A percentile compares a stretch with the other conserved stretches of the same genome.
Evolutionary conservation across 1,140 invertebrate species (phyloP).

Genomic region (Leptopilina boulardi): DNA sequence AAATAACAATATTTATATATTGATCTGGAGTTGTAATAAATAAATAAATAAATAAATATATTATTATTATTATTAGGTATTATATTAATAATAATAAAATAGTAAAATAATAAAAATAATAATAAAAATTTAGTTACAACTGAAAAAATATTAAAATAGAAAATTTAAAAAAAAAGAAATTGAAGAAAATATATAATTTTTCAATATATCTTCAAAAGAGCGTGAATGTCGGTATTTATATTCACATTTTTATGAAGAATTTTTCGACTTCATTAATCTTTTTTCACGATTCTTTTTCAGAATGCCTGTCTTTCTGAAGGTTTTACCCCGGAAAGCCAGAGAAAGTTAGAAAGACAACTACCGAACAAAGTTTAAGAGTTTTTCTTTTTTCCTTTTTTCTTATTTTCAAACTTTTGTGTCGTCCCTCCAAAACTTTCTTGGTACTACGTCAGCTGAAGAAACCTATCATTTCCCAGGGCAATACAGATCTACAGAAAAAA

Average conservation of each 20-base stretch:
- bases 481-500: neutral
- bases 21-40: no score
- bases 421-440: neutral
- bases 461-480: slow-evolving; percentile 8
- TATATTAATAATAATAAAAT: no score
- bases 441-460: slow-evolving; percentile 8
- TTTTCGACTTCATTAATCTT: slow-evolving; percentile 8
- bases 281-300: neutral
- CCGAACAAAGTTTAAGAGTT: neutral
- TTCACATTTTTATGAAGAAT: neutral
- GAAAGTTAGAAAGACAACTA: slow-evolving; percentile 5
- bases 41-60: no score
- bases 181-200: no score
- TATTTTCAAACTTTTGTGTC: slow-evolving; percentile 5
- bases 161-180: no score
- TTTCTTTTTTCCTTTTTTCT: neutral
- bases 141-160: no score
- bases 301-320: slow-evolving; percentile 9
- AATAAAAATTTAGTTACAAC: no score
- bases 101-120: no score
- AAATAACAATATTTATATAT: no score
- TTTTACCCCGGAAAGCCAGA: slow-evolving; percentile 3
- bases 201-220: no score
- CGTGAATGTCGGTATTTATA: neutral
- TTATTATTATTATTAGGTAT: no score